Conservation (phyloP, 2,113 vertebrate species). For the Isichthys henryi region DNA sequence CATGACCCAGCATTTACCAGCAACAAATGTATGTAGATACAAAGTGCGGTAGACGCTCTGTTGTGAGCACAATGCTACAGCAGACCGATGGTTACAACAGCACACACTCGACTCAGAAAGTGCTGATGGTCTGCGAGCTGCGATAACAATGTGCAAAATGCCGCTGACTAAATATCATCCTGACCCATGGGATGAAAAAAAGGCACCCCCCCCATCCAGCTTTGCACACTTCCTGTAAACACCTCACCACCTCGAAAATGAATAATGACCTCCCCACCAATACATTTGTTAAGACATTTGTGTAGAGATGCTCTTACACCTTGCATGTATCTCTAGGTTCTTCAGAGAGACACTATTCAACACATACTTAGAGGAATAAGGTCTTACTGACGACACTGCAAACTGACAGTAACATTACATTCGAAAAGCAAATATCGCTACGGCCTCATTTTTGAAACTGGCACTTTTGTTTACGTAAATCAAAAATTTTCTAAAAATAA, state of each 20-base stretch:
- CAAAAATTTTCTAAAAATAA: background rate
- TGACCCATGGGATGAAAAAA: background rate
- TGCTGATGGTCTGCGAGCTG: background rate
- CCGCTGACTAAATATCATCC: background rate
- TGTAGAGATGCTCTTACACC: background rate
- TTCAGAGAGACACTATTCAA: background rate
- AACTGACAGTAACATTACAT: background rate
- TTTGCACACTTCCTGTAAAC: background rate
- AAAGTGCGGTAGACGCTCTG: background rate
- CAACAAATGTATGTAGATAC: background rate
- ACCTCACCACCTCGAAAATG: background rate
- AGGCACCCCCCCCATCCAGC: background rate
- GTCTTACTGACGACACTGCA: background rate
- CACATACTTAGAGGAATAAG: background rate
- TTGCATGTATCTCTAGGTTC: background rate
- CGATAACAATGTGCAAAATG: background rate
- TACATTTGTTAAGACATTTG: background rate
- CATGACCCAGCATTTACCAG: background rate
- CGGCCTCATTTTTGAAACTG: background rate
- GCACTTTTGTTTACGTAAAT: background rate
- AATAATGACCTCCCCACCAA: background rate
- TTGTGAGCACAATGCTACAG: background rate
- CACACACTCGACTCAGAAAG: background rate
- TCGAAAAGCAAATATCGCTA: background rate
- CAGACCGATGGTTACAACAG: background rate